Conservation (phyloP, 1,140 invertebrate genomes). For the Zaprionus gabonicus region DNA sequence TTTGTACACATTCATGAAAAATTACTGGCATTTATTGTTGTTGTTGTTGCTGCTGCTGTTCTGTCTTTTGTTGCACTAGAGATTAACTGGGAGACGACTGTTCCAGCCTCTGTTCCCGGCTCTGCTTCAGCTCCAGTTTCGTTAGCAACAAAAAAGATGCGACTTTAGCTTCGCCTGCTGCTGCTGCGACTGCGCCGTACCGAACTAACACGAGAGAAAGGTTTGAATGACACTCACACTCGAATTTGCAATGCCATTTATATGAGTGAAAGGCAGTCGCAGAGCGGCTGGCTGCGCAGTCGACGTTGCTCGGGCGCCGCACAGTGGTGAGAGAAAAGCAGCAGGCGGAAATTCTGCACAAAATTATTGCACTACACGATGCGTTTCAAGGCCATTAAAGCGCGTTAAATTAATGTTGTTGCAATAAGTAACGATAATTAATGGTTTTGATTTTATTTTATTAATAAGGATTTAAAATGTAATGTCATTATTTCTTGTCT, state of each 20-base stretch:
- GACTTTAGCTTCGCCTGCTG: conserved; percentile 17
- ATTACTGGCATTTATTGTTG: conserved; percentile 65
- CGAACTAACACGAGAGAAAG: conserved; percentile 70
- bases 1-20: conserved; percentile 66
- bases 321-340: conserved; percentile 24
- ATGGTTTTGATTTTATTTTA: no score
- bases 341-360: not conserved
- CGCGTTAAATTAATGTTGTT: not conserved
- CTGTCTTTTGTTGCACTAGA: conserved; percentile 49
- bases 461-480: no score
- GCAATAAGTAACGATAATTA: not conserved
- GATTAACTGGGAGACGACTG: conserved; percentile 29
- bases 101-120: conserved; percentile 31
- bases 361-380: not conserved
- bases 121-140: conserved; percentile 45
- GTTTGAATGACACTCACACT: conserved; percentile 78
- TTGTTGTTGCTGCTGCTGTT: not conserved
- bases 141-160: conserved; percentile 38
- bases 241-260: conserved; percentile 83
- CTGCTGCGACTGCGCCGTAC: conserved; percentile 43
- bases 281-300: conserved; percentile 51
- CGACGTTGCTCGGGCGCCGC: conserved; percentile 51
- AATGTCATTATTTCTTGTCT: no score
- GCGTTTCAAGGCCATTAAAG: not conserved
- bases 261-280: conserved; percentile 83